Evolutionary conservation across 2,888 invertebrate species (phyloP), one percentile per base, ranked within the genome.

Genomic region (Oligia latruncula): DNA sequence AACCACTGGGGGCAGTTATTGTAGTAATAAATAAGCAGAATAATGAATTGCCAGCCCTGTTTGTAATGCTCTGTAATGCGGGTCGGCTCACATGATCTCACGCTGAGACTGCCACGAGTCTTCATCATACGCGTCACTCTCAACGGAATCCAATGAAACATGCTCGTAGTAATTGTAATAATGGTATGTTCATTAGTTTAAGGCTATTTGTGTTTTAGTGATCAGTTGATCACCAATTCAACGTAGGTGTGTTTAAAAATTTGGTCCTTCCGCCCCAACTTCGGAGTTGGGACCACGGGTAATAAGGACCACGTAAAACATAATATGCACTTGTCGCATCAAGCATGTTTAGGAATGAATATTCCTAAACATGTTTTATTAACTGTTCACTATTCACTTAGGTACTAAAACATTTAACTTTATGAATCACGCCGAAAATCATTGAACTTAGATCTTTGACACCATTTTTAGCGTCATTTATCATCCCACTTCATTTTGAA

Each of bases 51-150:
- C 43, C 74, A 87, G 35, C 85, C 85, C 87, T 85, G 35, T 29
- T 2, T 23, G 43, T 80, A 62, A 80, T 72, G 66, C 35, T 46
- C n/a, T 71, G 80, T 88, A 90, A 88, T 86, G 83, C 68, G 77
- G 74, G 66, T 81, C 79, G 75, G 71, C 86, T 86, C 85, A 85
- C 88, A 90, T 89, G 92, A 90, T 91, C 92, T 90, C 95, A 94
- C 90, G 95, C 94, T 93, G 94, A 23, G 93, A 78, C 84, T 83
- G 87, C 84, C 77, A 72, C 72, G 58, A 76, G 66, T 74, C 73
- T 77, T 78, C 78, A 77, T 83, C 77, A 79, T 62, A 73, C 80
- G 77, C 75, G 77, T 82, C 82, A 80, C 65, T 78, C 71, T 64
- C 52, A 74, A 65, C 65, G 58, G 66, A 71, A 86, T 81, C 72